A percentile compares a stretch with the other conserved stretches of the same genome.
phyloP scores from a whole-genome alignment of 2,888 invertebrate genomes.

The Melanostoma mellinum region DNA sequence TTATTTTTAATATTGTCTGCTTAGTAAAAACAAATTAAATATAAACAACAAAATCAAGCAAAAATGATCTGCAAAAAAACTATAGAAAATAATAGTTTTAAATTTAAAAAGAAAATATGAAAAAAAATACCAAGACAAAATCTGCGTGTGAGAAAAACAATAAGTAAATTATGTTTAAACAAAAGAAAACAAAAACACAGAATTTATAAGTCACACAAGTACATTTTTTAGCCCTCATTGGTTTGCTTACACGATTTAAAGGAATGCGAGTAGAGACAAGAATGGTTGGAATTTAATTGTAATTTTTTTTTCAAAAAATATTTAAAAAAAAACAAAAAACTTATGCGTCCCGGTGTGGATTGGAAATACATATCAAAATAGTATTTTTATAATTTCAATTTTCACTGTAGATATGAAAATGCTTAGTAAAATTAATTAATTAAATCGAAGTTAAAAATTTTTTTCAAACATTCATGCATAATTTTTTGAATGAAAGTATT shows the following conservation, averaged over 20 bases:
- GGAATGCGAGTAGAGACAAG: conserved; percentile 38
- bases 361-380: conserved; percentile 67
- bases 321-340: conserved; percentile 9
- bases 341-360: conserved; percentile 57
- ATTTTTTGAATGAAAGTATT: neutral
- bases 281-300: conserved; percentile 45
- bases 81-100: conserved; percentile 70
- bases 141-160: conserved; percentile 75
- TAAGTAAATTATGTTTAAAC: conserved; percentile 72
- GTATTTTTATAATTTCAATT: conserved; percentile 38
- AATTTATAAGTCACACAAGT: conserved; percentile 49
- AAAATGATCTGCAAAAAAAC: conserved; percentile 62
- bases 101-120: conserved; percentile 53
- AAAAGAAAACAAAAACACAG: conserved; percentile 55
- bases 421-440: conserved; percentile 12
- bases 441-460: conserved; percentile 11
- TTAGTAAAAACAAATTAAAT: conserved; percentile 21
- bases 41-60: conserved; percentile 38
- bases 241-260: conserved; percentile 53
- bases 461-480: conserved; percentile 10
- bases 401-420: conserved; percentile 26
- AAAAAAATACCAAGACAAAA: conserved; percentile 77
- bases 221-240: conserved; percentile 25
- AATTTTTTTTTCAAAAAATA: conserved; percentile 14
- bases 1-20: conserved; percentile 52